Base-by-base conservation (phyloP, 2,888 invertebrate species). In the Lobophora halterata region DNA sequence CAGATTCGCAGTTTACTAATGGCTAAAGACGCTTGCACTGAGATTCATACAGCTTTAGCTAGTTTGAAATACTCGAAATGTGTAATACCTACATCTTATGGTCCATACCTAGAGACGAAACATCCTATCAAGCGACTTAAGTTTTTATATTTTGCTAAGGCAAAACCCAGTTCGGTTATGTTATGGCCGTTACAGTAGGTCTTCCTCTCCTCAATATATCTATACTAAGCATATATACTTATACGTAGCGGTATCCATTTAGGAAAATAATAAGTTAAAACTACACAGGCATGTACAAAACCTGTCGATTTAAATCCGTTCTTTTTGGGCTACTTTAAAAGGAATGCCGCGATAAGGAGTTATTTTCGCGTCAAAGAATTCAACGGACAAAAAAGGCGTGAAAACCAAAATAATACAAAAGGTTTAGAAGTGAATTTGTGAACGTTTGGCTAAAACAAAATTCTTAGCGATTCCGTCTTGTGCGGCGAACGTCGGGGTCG, bases 371-470 rank as follows among this genome's bases (percentile, higher is more conserved):
- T 82, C 79, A 78, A 76, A 71, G 83, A 79, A 85, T 85, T 75
- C 78, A 75, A 64, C 71, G 68, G 79, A 72, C 79, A 86, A 87
- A 86, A n/a, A 87, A 86, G 80, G 86, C 86, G 86, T 86, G 85
- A 87, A 87, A 86, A 85, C 79, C 67, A 79, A 87, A 87, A 86
- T 82, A 83, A 82, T 73, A 82, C 79, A 86, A 86, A 86, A 86
- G 65, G 71, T 73, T 65, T 75, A 82, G 80, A 81, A 71, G 79
- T 85, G 86, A 87, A 87, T 87, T 87, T 87, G 86, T 87, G 86
- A 86, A 79, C 80, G 83, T 85, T 85, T 78, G 85, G 75, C 72
- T 81, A 82, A 81, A 86, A 87, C 86, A 85, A 70, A 86, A 87
- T 87, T 86, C 83, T 77, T 82, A 42, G 82, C 83, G 80, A 70